A percentile compares a stretch with the other conserved stretches of the same genome.
These are phyloP conservation scores for Tribolium castaneum DNA, from an alignment of 1,140 invertebrate species.

Conservation along the genomic window DNA sequence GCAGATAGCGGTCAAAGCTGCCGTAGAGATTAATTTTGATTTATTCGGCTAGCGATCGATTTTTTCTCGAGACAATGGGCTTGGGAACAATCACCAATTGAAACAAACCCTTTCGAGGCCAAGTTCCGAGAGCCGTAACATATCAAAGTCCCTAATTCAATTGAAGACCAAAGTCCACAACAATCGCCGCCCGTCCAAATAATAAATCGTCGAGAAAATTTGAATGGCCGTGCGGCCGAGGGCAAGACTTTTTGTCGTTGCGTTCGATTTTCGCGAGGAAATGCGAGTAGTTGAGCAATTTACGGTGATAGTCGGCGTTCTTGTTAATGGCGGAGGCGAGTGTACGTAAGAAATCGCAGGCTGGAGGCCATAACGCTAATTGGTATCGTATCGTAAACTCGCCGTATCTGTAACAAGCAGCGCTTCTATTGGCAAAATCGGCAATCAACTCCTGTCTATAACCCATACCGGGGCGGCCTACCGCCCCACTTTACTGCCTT, in stretches of 20 bases:
- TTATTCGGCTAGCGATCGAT: not conserved
- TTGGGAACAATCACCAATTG: slow-evolving; percentile 17
- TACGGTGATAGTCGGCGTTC: slow-evolving; percentile 33
- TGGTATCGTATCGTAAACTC: slow-evolving; percentile 48
- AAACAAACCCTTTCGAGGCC: slow-evolving; percentile 28
- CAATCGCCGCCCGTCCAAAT: slow-evolving; percentile 36
- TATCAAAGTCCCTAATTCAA: slow-evolving; percentile 39
- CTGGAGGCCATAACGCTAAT: slow-evolving; percentile 47
- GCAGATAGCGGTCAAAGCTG: slow-evolving; percentile 18
- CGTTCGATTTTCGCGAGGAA: not conserved
- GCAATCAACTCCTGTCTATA: slow-evolving; percentile 48
- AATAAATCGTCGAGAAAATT: slow-evolving; percentile 39
- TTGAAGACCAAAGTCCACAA: slow-evolving; percentile 38
- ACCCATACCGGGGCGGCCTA: slow-evolving; percentile 35
- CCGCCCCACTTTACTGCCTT: slow-evolving; percentile 35
- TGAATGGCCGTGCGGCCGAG: slow-evolving; percentile 19
- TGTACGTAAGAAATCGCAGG: slow-evolving; percentile 43
- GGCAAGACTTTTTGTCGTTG: not conserved
- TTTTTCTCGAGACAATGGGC: not conserved
- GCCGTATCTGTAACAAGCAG: slow-evolving; percentile 45
- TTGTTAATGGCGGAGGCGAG: slow-evolving; percentile 33
- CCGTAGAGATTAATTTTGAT: slow-evolving; percentile 21
- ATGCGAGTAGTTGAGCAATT: slow-evolving; percentile 35
- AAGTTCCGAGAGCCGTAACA: slow-evolving; percentile 35
- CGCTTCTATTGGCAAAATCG: slow-evolving; percentile 47